These are phyloP conservation scores for Adineta ricciae DNA, from an alignment of 2,888 invertebrate species.

Conservation along the genomic window DNA sequence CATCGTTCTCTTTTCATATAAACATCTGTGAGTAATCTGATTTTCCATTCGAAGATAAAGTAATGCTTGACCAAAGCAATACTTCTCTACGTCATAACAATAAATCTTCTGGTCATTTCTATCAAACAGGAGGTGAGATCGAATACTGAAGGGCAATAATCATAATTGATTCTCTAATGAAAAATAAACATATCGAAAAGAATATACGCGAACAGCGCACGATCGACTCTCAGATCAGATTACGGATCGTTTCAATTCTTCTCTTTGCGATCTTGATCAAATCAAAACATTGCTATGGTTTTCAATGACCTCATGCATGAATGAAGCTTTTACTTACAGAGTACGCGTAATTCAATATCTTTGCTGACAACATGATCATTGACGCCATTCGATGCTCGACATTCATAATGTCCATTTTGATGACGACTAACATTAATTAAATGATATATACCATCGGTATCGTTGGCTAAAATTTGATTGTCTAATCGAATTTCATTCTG, in stretches of 20 bases:
- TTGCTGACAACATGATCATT: slow-evolving; percentile 14
- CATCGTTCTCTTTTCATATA: slow-evolving; percentile 13
- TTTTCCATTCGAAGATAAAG: not conserved
- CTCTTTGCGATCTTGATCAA: too few relatives aligned
- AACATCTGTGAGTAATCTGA: not conserved
- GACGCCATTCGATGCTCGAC: not conserved
- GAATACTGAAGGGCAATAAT: not conserved
- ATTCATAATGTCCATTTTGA: slow-evolving; percentile 21
- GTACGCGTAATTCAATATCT: slow-evolving; percentile 19
- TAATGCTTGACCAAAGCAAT: not conserved
- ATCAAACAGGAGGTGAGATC: not conserved
- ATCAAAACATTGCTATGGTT: too few relatives aligned
- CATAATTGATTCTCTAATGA: not conserved
- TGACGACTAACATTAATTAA: slow-evolving; percentile 6
- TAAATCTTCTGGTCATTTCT: slow-evolving; percentile 13
- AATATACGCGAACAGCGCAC: too few relatives aligned
- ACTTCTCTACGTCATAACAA: not conserved
- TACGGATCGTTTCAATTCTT: too few relatives aligned
- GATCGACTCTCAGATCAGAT: too few relatives aligned
- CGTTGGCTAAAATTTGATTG: slow-evolving; percentile 1
- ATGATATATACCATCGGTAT: not conserved
- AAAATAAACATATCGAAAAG: too few relatives aligned
- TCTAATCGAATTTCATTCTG: not conserved
- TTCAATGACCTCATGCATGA: too few relatives aligned
- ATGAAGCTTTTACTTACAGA: not conserved